These are phyloP conservation scores for Drosophila flavopinicola DNA, from an alignment of 2,888 invertebrate species.

Conservation along the genomic window DNA sequence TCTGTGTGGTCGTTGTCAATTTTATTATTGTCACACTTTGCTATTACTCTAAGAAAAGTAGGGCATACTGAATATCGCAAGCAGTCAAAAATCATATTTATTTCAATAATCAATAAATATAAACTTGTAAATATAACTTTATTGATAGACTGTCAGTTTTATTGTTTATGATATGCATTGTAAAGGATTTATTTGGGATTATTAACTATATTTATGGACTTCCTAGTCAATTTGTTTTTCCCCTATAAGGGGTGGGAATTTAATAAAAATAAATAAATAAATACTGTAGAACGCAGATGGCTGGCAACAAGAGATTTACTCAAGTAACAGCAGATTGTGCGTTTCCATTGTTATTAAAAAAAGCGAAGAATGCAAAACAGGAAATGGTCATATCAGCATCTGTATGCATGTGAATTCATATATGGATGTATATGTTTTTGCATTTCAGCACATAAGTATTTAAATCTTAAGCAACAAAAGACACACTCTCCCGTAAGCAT, in stretches of 20 bases:
- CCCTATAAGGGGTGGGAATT: too few relatives aligned
- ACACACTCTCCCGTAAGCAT: neutral
- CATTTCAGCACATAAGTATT: neutral
- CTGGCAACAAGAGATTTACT: slow-evolving; percentile 3
- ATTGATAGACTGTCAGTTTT: too few relatives aligned
- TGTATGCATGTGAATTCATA: neutral
- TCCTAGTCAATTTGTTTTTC: too few relatives aligned
- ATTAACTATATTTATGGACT: too few relatives aligned
- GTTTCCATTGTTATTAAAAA: slow-evolving; percentile 31
- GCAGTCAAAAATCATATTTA: neutral
- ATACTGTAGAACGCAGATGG: slow-evolving; percentile 6
- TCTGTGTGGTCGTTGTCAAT: slow-evolving; percentile 18
- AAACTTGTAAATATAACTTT: too few relatives aligned
- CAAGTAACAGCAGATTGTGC: slow-evolving; percentile 15
- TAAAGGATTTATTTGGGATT: too few relatives aligned
- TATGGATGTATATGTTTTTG: neutral
- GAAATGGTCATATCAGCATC: slow-evolving; percentile 18
- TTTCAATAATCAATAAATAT: neutral
- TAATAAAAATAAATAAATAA: neutral
- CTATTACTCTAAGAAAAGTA: neutral
- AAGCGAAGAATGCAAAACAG: slow-evolving; percentile 34
- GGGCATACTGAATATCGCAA: neutral
- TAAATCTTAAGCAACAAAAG: slow-evolving; percentile 8
- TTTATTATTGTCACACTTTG: slow-evolving; percentile 5
- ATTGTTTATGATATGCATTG: too few relatives aligned